Conservation (phyloP, 2,888 invertebrate genomes). For the Tachina fera region DNA sequence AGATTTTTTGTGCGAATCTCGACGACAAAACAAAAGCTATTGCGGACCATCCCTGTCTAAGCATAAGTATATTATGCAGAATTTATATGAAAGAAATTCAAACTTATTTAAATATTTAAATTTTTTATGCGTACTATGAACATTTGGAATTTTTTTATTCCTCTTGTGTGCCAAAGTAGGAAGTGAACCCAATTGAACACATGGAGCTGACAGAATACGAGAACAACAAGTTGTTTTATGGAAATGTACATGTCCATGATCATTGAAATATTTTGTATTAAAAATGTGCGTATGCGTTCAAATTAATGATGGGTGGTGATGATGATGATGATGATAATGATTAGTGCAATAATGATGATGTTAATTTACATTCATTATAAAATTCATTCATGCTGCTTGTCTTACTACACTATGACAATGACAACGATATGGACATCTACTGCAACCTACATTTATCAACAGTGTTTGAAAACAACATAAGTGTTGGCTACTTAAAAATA, state of each 20-base stretch:
- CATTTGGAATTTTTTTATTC: conserved; percentile 11
- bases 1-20: no score
- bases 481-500: conserved; percentile 52
- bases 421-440: conserved; percentile 38
- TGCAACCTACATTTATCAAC: conserved; percentile 55
- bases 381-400: conserved; percentile 57
- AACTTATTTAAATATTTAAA: conserved; percentile 48
- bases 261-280: conserved; percentile 58
- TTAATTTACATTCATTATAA: conserved; percentile 55
- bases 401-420: conserved; percentile 38
- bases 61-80: neutral
- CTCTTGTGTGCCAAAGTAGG: conserved; percentile 76
- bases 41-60: neutral
- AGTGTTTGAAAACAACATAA: conserved; percentile 19
- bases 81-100: conserved; percentile 46
- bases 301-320: conserved; percentile 64
- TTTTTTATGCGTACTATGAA: conserved; percentile 13
- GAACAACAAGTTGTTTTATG: conserved; percentile 58
- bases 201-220: conserved; percentile 63
- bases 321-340: conserved; percentile 43
- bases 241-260: conserved; percentile 65
- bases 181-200: conserved; percentile 81
- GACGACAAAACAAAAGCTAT: no score
- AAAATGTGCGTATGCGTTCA: conserved; percentile 61
- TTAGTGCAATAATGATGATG: conserved; percentile 28